These are phyloP conservation scores for Beris morrisii DNA, from an alignment of 2,888 invertebrate species.

Conservation along the genomic window DNA sequence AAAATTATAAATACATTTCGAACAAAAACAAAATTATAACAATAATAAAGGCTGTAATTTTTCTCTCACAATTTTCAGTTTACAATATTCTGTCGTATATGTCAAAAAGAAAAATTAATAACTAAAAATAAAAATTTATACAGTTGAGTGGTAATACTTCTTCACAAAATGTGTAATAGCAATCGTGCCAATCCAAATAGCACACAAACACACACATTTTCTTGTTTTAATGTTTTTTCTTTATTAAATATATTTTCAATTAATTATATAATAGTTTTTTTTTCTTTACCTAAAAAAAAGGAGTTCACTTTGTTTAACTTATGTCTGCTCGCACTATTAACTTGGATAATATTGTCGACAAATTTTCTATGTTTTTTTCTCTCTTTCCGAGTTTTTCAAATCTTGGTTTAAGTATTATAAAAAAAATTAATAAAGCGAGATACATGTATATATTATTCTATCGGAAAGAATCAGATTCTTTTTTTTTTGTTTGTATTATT, in stretches of 20 bases:
- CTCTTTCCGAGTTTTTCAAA: background rate
- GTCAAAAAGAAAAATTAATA: no score
- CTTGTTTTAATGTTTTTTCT: conserved; percentile 2
- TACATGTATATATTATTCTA: conserved; percentile 11
- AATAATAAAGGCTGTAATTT: no score
- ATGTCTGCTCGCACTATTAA: conserved; percentile 4
- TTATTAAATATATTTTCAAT: conserved; percentile 25
- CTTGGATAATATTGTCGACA: conserved; percentile 25
- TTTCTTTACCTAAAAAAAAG: conserved; percentile 1
- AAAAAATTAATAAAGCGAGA: conserved; percentile 20
- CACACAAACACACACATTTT: no score
- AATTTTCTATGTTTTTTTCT: background rate
- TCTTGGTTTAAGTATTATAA: conserved; percentile 10
- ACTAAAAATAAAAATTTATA: no score
- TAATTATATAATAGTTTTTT: conserved; percentile 1
- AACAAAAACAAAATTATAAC: no score
- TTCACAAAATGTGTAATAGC: background rate
- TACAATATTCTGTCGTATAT: no score
- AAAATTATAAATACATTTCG: no score
- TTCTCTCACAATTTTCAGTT: no score
- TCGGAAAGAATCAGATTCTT: conserved; percentile 24
- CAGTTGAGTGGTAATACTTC: background rate
- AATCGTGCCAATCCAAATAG: no score
- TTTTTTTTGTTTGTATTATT: background rate
- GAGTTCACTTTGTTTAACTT: background rate